Percentiles rank a stretch among this genome's conserved stretches.
Conservation (phyloP, 2,888 invertebrate genomes). For the Caenorhabditis angaria region DNA sequence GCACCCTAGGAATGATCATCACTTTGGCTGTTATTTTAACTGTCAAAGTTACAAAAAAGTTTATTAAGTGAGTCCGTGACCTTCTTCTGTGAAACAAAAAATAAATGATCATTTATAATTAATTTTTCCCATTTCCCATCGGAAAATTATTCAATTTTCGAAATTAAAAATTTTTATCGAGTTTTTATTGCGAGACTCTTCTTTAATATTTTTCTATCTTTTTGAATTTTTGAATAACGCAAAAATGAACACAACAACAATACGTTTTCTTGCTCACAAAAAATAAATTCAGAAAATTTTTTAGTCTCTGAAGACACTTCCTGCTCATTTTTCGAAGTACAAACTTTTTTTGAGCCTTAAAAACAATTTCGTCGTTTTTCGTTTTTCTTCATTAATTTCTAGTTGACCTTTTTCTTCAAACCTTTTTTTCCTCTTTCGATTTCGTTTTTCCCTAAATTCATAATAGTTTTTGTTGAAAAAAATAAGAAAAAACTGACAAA, state of each 20-base stretch:
- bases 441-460: slow-evolving; percentile 6
- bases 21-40: too few species aligned
- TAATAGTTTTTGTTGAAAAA: background rate
- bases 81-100: too few species aligned
- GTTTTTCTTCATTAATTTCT: slow-evolving; percentile 7
- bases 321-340: too few species aligned
- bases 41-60: too few species aligned
- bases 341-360: too few species aligned
- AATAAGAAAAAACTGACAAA: background rate
- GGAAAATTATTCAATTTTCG: slow-evolving; percentile 14
- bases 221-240: background rate
- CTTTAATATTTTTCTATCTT: slow-evolving; percentile 6
- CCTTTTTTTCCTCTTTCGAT: background rate
- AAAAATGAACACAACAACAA: slow-evolving; percentile 7
- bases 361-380: too few species aligned
- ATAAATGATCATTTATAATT: too few species aligned
- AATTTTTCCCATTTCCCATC: background rate
- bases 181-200: slow-evolving; percentile 3
- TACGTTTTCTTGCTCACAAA: background rate
- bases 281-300: too few species aligned
- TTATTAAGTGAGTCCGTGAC: too few species aligned
- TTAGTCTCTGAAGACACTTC: too few species aligned
- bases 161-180: slow-evolving; percentile 5
- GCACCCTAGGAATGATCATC: too few species aligned
- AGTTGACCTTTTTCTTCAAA: slow-evolving; percentile 5